Evolutionary conservation across 2,888 invertebrate species (phyloP).

Genomic region (Pachymerium ferrugineum): DNA sequence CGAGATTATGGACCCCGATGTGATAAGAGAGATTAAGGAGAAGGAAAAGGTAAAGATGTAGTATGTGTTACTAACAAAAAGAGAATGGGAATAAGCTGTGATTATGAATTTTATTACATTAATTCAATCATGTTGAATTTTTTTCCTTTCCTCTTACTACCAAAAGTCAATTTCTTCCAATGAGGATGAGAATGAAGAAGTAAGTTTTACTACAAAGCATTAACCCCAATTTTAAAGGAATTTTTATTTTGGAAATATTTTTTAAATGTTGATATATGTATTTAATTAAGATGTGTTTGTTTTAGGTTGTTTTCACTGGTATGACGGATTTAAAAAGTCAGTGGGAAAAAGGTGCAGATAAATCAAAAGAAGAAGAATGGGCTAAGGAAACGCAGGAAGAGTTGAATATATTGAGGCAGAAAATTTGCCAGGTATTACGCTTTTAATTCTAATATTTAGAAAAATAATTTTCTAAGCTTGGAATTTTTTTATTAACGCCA

Average conservation of each 20-base stretch:
- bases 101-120: too few species aligned
- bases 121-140: not conserved
- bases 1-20: conserved; percentile 36
- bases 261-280: too few species aligned
- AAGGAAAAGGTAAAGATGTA: conserved; percentile 40
- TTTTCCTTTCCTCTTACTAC: not conserved
- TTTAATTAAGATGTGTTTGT: conserved; percentile 32
- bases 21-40: conserved; percentile 36
- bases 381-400: conserved; percentile 81
- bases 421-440: conserved; percentile 41
- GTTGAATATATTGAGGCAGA: conserved; percentile 75
- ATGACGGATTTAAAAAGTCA: conserved; percentile 41
- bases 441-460: too few species aligned
- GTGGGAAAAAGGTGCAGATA: conserved; percentile 40
- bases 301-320: conserved; percentile 37
- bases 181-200: conserved; percentile 14
- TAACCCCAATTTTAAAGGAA: not conserved
- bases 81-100: too few species aligned
- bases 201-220: not conserved
- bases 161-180: not conserved
- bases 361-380: conserved; percentile 49
- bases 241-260: too few species aligned
- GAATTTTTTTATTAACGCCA: not conserved
- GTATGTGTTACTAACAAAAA: too few species aligned
- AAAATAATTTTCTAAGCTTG: not conserved